Evolutionary conservation across 2,797 vertebrate species (phyloP).

Genomic region (Paramormyrops hopkinsi): DNA sequence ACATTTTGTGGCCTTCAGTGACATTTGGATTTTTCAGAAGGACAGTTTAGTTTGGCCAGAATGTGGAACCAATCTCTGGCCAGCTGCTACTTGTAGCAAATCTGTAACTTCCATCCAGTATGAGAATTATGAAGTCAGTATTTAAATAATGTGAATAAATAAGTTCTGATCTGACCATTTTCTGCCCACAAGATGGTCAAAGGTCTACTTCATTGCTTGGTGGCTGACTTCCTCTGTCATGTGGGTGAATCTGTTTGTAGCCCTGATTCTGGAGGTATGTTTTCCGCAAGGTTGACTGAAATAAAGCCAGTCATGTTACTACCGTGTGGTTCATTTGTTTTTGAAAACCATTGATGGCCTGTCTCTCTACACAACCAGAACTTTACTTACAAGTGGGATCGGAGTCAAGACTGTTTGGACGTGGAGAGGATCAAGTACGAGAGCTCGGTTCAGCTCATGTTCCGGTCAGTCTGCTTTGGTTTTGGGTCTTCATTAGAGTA

Average conservation of each 20-base stretch:
- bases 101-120: not conserved
- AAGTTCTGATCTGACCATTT: not conserved
- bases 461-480: constrained; percentile 63
- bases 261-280: constrained; percentile 43
- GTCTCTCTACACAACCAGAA: constrained; percentile 60
- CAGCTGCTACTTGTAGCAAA: not conserved
- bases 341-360: not conserved
- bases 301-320: not conserved
- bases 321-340: not conserved
- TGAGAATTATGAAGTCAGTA: not conserved
- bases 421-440: constrained; percentile 62
- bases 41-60: not conserved
- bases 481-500: not conserved
- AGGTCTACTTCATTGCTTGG: constrained; percentile 70
- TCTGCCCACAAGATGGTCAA: constrained; percentile 59
- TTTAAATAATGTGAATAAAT: not conserved
- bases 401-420: constrained; percentile 66
- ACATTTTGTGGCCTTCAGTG: not conserved
- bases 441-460: constrained; percentile 78
- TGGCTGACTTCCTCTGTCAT: constrained; percentile 72
- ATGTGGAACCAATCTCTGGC: not conserved
- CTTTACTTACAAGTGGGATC: constrained; percentile 91
- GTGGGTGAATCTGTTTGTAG: constrained; percentile 75
- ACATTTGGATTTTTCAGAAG: not conserved
- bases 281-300: not conserved